Base-by-base conservation (phyloP, 2,888 invertebrate genomes). In the Spicauda simplicius region DNA sequence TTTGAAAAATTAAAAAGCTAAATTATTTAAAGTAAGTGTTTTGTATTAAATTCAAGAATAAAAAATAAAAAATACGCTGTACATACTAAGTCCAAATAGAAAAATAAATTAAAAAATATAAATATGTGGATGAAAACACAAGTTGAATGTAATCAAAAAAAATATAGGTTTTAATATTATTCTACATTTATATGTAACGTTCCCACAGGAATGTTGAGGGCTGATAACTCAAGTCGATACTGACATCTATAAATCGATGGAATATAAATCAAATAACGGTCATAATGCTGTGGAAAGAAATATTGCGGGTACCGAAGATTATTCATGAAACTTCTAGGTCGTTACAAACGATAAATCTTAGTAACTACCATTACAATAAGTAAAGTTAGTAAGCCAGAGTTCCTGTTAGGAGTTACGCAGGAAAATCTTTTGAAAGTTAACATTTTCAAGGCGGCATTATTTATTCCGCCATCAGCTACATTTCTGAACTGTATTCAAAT, bases 391-490 rank as follows among this genome's bases (percentile, higher is more conserved):
- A 20, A 37, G 37, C 18, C 12, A 20, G 18, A 33, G 20, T 37
- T 53, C 7, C 20, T 54, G 61, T 53, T 2, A 48, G 11, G 37
- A 37, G n/a, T 52, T 53, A 37, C 53, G 41, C 11, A 61, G 41
- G 53, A 61, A 53, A 61, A 61, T 61, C 33, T 33, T 33, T 54
- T 18, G 16, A 10, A 56, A 19, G n/a, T 48, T 25, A 50, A 57
- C 50, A 57, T 52, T 48, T 50, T 33, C 50, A 16, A 52, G 16
- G 11, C 14, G 37, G 33, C 57, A 68, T 53, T 55, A 65, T 68
- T 64, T 68, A 65, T 65, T 61, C 62, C 58, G 19, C 65, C 56
- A 63, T 69, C 58, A 62, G 65, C 61, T 61, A 64, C 59, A 66
- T 54, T 62, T 50, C 20, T 16, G 20, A 64, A 64, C 64, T 53